Conservation (phyloP, 2,888 invertebrate genomes). For the Petrolisthes manimaculis region DNA sequence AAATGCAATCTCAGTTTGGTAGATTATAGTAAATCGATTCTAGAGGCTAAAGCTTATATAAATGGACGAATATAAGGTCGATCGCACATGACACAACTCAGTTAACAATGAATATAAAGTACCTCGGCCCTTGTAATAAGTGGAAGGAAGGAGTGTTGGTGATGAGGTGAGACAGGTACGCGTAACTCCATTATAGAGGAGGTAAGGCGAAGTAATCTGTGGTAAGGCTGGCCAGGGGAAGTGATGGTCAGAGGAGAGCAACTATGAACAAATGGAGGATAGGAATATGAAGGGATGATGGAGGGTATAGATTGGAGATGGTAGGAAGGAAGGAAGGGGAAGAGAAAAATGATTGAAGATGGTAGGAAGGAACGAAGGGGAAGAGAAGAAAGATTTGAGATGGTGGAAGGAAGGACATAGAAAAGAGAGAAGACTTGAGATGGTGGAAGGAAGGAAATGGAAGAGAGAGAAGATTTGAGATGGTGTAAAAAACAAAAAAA, state of each 20-base stretch:
- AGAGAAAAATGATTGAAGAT: neutral
- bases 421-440: neutral
- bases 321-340: slow-evolving; percentile 13
- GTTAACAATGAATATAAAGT: no score
- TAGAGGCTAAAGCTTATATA: no score
- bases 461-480: neutral
- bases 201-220: no score
- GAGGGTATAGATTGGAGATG: neutral
- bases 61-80: no score
- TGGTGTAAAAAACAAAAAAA: neutral
- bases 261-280: neutral
- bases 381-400: neutral
- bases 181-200: no score
- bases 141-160: neutral
- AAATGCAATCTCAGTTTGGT: no score
- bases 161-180: neutral
- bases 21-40: no score
- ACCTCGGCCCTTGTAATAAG: no score
- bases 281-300: neutral
- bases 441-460: neutral
- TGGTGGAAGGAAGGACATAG: neutral
- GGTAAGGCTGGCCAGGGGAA: neutral
- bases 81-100: no score
- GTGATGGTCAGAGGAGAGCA: neutral
- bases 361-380: neutral